These are phyloP conservation scores for Grus americana DNA, from an alignment of 2,113 vertebrate genomes.

Conservation along the genomic window DNA sequence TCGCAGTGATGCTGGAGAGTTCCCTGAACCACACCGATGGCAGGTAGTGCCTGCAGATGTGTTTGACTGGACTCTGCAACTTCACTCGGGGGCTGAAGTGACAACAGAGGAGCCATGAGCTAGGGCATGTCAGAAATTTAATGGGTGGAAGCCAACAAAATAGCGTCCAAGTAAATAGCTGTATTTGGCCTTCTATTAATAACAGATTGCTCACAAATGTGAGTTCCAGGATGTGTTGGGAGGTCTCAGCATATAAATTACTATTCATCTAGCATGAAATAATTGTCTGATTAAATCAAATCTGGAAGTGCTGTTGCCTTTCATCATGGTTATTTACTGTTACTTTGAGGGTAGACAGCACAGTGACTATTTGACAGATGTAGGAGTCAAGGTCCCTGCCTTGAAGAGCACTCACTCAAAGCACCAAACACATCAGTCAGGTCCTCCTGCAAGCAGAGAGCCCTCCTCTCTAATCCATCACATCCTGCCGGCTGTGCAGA, in stretches of 20 bases:
- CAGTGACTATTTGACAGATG: neutral
- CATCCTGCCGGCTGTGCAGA: neutral
- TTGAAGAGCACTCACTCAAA: neutral
- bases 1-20: neutral
- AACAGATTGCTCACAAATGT: constrained; percentile 34
- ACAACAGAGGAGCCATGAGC: neutral
- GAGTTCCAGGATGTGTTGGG: constrained; percentile 25
- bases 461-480: neutral
- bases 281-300: constrained; percentile 32
- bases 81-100: neutral
- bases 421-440: neutral
- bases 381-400: neutral
- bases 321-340: constrained; percentile 8
- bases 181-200: constrained; percentile 28
- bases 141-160: constrained; percentile 5
- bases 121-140: neutral
- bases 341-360: neutral
- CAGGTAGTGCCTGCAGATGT: neutral
- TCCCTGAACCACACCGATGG: neutral
- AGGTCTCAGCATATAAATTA: constrained; percentile 43
- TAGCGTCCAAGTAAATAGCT: neutral
- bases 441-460: neutral
- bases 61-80: neutral
- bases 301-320: neutral
- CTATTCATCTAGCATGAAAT: constrained; percentile 20